Percentiles rank a stretch among this genome's conserved stretches.
Evolutionary conservation across 2,113 vertebrate genomes (phyloP).

Genomic region (Brachypteracias leptosomus): DNA sequence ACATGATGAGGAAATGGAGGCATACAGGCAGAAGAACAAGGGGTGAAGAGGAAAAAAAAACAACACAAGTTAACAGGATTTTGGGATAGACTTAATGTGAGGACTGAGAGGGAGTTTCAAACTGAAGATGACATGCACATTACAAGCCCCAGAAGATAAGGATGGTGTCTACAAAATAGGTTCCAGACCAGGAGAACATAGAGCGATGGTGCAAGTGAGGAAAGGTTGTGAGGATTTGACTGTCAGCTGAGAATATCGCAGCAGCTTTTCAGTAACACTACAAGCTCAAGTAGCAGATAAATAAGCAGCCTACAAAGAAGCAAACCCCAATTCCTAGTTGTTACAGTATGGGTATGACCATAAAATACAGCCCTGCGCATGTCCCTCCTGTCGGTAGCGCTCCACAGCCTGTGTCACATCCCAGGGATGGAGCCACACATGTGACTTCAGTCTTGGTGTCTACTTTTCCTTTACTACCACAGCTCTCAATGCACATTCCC

Average conservation of each 20-base stretch:
- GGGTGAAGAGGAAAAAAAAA: neutral
- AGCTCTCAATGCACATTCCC: neutral
- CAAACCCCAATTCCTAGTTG: neutral
- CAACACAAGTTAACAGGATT: neutral
- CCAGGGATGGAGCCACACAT: fast-evolving
- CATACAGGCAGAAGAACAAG: neutral
- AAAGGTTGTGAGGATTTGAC: neutral
- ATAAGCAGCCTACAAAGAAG: neutral
- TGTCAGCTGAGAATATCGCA: neutral
- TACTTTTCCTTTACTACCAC: neutral
- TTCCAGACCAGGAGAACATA: neutral
- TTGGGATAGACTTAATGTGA: neutral
- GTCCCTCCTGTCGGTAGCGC: neutral
- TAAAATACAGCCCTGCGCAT: fast-evolving
- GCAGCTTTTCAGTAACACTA: neutral
- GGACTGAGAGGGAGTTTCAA: neutral
- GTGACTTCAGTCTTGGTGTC: fast-evolving
- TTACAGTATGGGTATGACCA: neutral
- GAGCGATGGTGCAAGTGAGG: neutral
- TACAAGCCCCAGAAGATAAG: neutral
- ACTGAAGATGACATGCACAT: neutral
- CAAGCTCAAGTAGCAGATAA: neutral
- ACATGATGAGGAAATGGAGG: neutral
- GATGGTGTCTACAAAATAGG: neutral
- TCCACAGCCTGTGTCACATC: neutral